Conservation (phyloP, 2,888 invertebrate species). For the Mythimna albipuncta region DNA sequence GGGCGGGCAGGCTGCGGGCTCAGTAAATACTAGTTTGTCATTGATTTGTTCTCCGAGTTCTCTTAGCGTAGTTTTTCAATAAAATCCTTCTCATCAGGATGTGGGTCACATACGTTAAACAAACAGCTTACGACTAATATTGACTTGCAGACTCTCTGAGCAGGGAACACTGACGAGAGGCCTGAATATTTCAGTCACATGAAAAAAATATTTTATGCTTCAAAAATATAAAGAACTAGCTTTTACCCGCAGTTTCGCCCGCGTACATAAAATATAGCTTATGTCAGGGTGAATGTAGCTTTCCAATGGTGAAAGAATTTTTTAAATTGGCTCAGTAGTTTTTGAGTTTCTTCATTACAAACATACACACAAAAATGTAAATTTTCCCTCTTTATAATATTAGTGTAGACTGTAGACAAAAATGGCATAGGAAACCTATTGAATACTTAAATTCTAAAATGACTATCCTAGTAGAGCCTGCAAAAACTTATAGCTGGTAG, state of each 20-base stretch:
- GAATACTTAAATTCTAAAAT: not conserved
- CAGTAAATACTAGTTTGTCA: conserved; percentile 36
- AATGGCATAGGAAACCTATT: not conserved
- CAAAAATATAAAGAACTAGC: not conserved
- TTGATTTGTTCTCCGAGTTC: conserved; percentile 43
- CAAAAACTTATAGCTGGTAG: not conserved
- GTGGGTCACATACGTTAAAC: conserved; percentile 30
- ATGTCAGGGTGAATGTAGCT: too few relatives aligned
- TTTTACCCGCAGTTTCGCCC: too few relatives aligned
- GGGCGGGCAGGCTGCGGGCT: conserved; percentile 25
- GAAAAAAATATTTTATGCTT: not conserved
- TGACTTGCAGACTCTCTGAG: conserved; percentile 17
- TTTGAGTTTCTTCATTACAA: too few relatives aligned
- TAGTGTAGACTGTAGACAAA: not conserved
- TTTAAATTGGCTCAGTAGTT: too few relatives aligned
- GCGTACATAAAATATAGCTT: too few relatives aligned
- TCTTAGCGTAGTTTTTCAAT: conserved; percentile 36
- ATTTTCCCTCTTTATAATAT: too few relatives aligned
- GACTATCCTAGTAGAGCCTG: not conserved
- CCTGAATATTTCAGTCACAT: not conserved
- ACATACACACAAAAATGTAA: too few relatives aligned
- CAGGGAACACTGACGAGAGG: not conserved
- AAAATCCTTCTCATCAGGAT: conserved; percentile 33
- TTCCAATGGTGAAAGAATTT: too few relatives aligned
- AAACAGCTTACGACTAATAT: conserved; percentile 17